Evolutionary conservation across 2,888 invertebrate species (phyloP).

Genomic region (Amiota minor): DNA sequence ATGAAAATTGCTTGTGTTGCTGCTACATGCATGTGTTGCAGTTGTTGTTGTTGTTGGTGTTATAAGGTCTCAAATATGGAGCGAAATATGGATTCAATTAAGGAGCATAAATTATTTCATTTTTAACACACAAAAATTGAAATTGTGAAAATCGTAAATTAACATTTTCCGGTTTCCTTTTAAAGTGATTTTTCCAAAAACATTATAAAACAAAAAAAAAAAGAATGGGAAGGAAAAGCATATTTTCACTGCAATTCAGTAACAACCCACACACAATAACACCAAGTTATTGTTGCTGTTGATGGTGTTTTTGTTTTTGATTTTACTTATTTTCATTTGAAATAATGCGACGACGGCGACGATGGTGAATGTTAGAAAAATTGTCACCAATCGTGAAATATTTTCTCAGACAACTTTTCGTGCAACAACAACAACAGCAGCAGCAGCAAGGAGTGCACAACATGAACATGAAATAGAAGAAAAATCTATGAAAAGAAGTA

Average conservation of each 20-base stretch:
- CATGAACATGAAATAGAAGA: conserved; percentile 7
- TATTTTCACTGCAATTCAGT: conserved; percentile 62
- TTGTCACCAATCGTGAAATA: conserved; percentile 31
- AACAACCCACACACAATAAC: conserved; percentile 54
- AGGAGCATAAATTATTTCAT: conserved; percentile 67
- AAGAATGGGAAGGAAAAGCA: conserved; percentile 53
- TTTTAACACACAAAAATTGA: conserved; percentile 55
- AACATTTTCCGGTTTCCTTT: conserved; percentile 55
- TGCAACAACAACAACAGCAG: not conserved
- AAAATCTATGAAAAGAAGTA: conserved; percentile 16
- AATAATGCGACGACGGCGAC: conserved; percentile 49
- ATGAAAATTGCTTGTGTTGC: not conserved
- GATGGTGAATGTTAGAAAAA: conserved; percentile 52
- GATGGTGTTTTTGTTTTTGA: conserved; percentile 9
- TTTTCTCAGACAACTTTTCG: conserved; percentile 24
- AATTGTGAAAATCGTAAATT: conserved; percentile 69
- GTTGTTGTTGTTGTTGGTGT: not conserved
- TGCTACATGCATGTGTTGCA: conserved; percentile 5
- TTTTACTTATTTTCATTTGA: conserved; percentile 21
- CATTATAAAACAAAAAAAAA: too few relatives aligned
- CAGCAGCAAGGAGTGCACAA: conserved; percentile 28
- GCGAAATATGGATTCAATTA: conserved; percentile 50
- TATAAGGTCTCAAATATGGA: not conserved
- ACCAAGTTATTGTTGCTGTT: conserved; percentile 4
- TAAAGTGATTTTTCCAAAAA: conserved; percentile 49